Conservation (phyloP, 1,140 invertebrate species). For the Holotrichia oblita region DNA sequence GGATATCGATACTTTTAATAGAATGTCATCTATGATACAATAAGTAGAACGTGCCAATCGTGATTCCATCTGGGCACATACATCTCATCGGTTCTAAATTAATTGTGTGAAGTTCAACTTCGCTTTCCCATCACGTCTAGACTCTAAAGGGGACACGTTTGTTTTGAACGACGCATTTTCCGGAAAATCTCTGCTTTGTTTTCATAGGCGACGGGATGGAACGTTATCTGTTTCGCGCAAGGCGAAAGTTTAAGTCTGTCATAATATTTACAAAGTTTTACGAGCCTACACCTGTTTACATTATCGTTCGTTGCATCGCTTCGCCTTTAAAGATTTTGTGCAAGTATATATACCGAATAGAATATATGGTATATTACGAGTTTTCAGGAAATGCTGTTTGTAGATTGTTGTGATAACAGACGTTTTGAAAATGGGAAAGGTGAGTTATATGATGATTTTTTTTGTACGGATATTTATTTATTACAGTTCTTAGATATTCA, state of each 20-base stretch:
- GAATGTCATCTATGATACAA: neutral
- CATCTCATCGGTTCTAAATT: neutral
- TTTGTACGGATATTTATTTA: too few species aligned
- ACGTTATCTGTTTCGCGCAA: neutral
- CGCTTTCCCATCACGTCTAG: neutral
- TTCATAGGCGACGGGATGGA: slow-evolving; percentile 22
- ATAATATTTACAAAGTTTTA: slow-evolving; percentile 13
- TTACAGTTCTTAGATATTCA: too few species aligned
- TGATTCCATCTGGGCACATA: neutral
- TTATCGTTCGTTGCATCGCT: neutral
- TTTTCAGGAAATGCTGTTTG: too few species aligned
- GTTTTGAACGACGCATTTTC: neutral
- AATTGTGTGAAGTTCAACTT: neutral
- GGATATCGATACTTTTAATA: neutral
- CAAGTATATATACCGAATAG: neutral
- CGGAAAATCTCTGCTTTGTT: neutral
- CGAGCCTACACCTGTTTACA: neutral
- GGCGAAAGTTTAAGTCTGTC: neutral
- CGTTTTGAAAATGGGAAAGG: too few species aligned
- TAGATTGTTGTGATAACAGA: too few species aligned
- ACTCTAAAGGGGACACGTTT: neutral
- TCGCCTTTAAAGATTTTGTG: neutral
- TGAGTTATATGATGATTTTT: too few species aligned
- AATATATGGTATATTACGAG: neutral
- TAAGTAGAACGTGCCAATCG: neutral